Evolutionary conservation across 2,113 vertebrate species (phyloP), one percentile per base, ranked within the genome.

Genomic region (Scomber scombrus): DNA sequence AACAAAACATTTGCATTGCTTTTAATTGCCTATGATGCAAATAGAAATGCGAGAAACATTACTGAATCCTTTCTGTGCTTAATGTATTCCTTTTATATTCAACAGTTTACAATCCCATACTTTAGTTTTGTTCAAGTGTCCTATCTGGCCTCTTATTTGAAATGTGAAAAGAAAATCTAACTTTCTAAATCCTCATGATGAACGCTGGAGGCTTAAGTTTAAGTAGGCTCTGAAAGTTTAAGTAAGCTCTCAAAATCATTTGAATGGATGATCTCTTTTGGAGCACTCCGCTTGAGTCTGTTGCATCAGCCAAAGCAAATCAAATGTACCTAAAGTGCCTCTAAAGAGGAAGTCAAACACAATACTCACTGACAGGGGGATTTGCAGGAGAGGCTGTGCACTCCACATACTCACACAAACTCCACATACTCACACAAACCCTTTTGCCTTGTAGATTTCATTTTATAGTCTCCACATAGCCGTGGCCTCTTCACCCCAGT

Each of bases 241-340:
- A 40, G 34, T 40, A 40, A 40, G 18, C 34, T 66, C 54, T 84
- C 10, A 81, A 72, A 64, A 78, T 34, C n/a, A 40, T 56, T 54
- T 60, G 14, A 83, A 76, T 54, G 43, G 51, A 71, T 55, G 65
- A 47, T 45, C 45, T 69, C 54, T 60, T 15, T 64, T 57, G 7
- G 1, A 74, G 68, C 34, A 49, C 72, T 15, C 21, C 18, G 26
- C 56, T 89, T 76, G 47, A 68, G 26, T 77, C 29, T 29, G 67
- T 81, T 78, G 47, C 70, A 67, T 81, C 73, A 71, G 68, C 65
- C 40, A 47, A 26, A 31, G 47, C 57, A 84, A 88, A 86, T 79
- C 50, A 80, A 86, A 81, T n/a, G 55, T 47, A 49, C 16, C 66
- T 47, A 14, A 79, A 65, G 56, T 65, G 75, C 81, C 61, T 19